Evolutionary conservation across 2,888 invertebrate genomes (phyloP).

Genomic region (Aelia acuminata): DNA sequence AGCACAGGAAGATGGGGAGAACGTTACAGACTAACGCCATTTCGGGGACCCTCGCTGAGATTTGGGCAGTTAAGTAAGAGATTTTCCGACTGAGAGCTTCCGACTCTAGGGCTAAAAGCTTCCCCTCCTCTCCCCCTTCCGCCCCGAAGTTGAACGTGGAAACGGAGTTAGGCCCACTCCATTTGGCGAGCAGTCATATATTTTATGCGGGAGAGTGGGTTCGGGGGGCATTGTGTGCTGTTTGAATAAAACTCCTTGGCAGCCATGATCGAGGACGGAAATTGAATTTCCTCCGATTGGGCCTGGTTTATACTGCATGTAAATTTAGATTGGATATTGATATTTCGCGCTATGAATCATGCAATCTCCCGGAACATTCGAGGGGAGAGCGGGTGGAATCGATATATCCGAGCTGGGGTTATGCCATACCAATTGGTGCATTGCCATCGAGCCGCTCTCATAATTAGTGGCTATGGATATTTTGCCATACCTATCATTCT

Average conservation of each 20-base stretch:
- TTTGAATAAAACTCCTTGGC: slow-evolving; percentile 18
- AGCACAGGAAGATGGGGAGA: too few relatives aligned
- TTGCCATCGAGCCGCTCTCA: neutral
- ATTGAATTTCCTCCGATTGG: slow-evolving; percentile 49
- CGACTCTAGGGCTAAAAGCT: neutral
- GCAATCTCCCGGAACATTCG: neutral
- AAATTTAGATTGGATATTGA: slow-evolving; percentile 13
- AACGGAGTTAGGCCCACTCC: slow-evolving; percentile 10
- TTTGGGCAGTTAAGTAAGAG: slow-evolving; percentile 18
- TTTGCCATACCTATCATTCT: neutral
- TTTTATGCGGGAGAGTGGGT: slow-evolving; percentile 27
- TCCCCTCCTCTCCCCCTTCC: too few relatives aligned
- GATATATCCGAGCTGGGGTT: neutral
- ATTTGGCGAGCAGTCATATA: slow-evolving; percentile 29
- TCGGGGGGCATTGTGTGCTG: neutral
- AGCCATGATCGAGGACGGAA: slow-evolving; percentile 17
- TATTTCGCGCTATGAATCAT: slow-evolving; percentile 3
- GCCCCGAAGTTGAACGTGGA: neutral
- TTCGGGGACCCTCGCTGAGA: neutral
- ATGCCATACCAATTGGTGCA: neutral
- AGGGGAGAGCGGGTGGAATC: neutral
- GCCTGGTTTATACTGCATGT: slow-evolving; percentile 24
- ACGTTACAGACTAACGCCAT: neutral
- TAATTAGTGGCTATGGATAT: neutral
- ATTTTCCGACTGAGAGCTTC: slow-evolving; percentile 31